phyloP scores from a whole-genome alignment of 2,797 vertebrate genomes.

The Pseudocheirus occidentalis region DNA sequence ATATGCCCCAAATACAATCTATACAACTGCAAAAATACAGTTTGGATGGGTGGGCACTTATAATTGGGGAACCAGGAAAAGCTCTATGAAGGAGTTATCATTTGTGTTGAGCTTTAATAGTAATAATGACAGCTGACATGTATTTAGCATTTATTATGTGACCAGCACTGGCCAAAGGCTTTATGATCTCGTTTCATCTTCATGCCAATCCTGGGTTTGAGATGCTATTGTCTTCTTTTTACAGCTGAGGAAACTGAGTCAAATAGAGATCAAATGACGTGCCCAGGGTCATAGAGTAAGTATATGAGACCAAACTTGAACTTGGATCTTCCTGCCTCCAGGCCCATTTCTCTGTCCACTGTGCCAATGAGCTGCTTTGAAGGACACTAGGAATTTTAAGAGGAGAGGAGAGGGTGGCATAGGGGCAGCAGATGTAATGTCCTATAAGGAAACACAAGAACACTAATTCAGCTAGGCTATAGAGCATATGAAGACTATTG shows the following conservation, averaged over 20 bases:
- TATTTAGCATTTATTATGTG: neutral
- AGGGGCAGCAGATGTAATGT: neutral
- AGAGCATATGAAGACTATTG: neutral
- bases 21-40: neutral
- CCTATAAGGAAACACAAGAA: neutral
- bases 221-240: neutral
- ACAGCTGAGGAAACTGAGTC: neutral
- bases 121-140: neutral
- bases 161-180: neutral
- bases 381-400: neutral
- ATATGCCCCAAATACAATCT: neutral
- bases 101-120: neutral
- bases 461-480: neutral
- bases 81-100: neutral
- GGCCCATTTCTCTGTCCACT: neutral
- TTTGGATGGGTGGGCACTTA: neutral
- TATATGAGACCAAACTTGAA: neutral
- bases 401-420: neutral
- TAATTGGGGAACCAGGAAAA: neutral
- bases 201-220: neutral
- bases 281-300: neutral
- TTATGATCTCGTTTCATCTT: neutral
- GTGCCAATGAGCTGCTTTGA: neutral
- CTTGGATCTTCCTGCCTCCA: neutral
- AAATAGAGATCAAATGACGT: neutral